These are phyloP conservation scores for Eristalis arbustorum DNA, from an alignment of 2,888 invertebrate species.

Conservation along the genomic window DNA sequence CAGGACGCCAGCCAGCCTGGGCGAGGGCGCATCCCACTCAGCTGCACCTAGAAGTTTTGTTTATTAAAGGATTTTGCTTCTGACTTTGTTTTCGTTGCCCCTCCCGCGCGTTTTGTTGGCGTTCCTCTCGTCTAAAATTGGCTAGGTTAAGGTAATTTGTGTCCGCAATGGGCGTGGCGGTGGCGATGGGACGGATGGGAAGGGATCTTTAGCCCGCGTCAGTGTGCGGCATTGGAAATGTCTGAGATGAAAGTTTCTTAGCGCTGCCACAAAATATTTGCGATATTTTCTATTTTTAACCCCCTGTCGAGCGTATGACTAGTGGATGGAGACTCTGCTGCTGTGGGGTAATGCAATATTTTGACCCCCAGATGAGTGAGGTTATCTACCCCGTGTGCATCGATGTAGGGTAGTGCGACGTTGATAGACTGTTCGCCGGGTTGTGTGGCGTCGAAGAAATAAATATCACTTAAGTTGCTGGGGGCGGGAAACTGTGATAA, in stretches of 20 bases:
- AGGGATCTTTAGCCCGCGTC: not conserved
- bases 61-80: slow-evolving; percentile 1
- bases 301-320: not conserved
- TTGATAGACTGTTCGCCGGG: no score
- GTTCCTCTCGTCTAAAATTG: slow-evolving; percentile 14
- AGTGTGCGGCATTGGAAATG: not conserved
- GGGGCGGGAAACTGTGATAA: no score
- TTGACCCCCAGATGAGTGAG: slow-evolving; percentile 5
- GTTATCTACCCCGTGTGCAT: not conserved
- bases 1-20: not conserved
- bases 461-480: not conserved
- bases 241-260: not conserved
- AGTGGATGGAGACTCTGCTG: not conserved
- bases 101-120: no score
- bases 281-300: slow-evolving; percentile 1
- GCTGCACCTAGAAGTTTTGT: slow-evolving; percentile 11
- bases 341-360: not conserved
- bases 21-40: not conserved
- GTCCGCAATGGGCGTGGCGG: not conserved
- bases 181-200: not conserved
- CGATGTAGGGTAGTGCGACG: no score
- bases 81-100: not conserved
- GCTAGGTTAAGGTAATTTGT: slow-evolving; percentile 29
- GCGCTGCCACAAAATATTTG: not conserved
- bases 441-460: not conserved